These are phyloP conservation scores for Accipiter virgatus DNA, from an alignment of 2,113 vertebrate genomes.

Conservation along the genomic window DNA sequence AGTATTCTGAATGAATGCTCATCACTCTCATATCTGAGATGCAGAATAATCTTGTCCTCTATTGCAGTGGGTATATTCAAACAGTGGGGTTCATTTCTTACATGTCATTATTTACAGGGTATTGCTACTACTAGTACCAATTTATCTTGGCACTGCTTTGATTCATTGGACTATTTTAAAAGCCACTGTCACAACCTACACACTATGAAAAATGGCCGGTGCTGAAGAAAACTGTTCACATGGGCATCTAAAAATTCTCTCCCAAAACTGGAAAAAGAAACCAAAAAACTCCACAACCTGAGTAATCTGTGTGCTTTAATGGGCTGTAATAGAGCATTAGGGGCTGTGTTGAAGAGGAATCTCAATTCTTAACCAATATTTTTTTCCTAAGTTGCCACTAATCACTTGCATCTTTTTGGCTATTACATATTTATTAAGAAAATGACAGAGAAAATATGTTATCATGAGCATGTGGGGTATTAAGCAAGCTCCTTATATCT, in stretches of 20 bases:
- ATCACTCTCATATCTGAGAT: background rate
- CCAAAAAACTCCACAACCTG: background rate
- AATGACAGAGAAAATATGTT: background rate
- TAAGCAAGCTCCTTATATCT: background rate
- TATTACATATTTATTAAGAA: background rate
- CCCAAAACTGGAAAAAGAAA: background rate
- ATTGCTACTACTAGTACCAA: background rate
- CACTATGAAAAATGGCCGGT: background rate
- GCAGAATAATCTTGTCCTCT: background rate
- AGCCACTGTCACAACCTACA: background rate
- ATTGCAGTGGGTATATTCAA: background rate
- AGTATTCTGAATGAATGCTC: background rate
- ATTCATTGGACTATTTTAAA: background rate
- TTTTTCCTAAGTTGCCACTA: background rate
- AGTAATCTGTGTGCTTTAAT: background rate
- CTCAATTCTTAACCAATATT: background rate
- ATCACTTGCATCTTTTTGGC: background rate
- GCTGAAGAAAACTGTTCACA: background rate
- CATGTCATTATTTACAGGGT: background rate
- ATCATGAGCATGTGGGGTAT: background rate
- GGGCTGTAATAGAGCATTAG: background rate
- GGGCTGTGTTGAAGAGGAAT: background rate
- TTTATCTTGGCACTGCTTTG: background rate
- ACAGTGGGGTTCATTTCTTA: background rate
- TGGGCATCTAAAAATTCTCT: background rate